phyloP scores from a whole-genome alignment of 2,113 vertebrate species.

The Percina caprodes region DNA sequence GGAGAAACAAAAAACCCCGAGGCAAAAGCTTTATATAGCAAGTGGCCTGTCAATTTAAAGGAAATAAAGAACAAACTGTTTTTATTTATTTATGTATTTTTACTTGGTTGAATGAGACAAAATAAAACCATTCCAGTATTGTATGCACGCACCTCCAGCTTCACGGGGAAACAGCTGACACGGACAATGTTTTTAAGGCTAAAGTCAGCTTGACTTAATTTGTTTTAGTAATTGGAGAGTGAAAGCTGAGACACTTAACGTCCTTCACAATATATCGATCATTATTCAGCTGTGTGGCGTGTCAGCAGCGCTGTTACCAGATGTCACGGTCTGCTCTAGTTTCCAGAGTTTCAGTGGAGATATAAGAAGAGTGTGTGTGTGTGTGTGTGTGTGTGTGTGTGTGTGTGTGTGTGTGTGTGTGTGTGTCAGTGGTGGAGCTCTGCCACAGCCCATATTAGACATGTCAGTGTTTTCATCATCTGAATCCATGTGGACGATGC shows the following conservation, averaged over 20 bases:
- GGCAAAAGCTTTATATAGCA: neutral
- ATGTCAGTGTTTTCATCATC: conserved; percentile 62
- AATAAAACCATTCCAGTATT: neutral
- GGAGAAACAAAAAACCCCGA: neutral
- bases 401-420: conserved; percentile 11
- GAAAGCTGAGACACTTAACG: neutral
- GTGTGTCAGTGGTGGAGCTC: conserved; percentile 31
- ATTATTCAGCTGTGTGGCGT: neutral
- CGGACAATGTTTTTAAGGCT: neutral
- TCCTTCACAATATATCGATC: neutral
- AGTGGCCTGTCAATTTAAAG: conserved; percentile 19
- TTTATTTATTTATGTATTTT: neutral
- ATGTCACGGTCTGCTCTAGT: conserved; percentile 37
- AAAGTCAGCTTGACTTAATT: neutral
- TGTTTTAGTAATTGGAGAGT: neutral
- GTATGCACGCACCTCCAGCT: neutral
- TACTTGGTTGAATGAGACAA: neutral
- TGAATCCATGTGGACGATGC: conserved; percentile 37
- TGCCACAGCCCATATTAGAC: conserved; percentile 38
- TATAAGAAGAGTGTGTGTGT: neutral
- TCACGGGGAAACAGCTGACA: neutral
- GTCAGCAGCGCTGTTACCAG: conserved; percentile 1
- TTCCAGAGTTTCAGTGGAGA: conserved; percentile 38
- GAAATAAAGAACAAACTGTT: neutral
- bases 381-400: conserved; percentile 25